Evolutionary conservation across 2,113 vertebrate genomes (phyloP), one percentile per base, ranked within the genome.

Genomic region (Anoura caudifer): DNA sequence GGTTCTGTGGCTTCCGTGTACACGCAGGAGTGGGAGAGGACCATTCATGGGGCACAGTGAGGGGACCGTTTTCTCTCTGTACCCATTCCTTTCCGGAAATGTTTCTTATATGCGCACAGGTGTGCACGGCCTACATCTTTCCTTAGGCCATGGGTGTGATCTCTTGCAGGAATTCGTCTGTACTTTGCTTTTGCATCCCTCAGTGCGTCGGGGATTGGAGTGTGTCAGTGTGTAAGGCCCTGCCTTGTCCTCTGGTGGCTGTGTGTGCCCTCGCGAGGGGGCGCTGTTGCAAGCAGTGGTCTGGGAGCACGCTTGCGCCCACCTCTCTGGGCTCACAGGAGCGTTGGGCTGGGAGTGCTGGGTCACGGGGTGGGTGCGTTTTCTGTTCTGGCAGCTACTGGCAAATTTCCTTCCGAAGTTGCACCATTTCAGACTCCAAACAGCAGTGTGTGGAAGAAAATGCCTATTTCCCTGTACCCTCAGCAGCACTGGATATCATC

Each of bases 61-160:
- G 61, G n/a, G 26, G 52, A 61, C 45, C 41, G 41, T 47, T 26
- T 3, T 14, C 28, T 41, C 28, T 3, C 9, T 43, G 28, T 13
- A 15, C 31, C 6, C 2, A 4, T 56, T 67, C 13, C 69, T 87
- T 45, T 79, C 19, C 1, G 11, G 36, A 63, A 76, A 28, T 43
- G 9, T 73, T 59, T 24, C n/a, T 31, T 63, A 0, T 4, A 0
- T 9, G 31, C 38, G 6, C n/a, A 28, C 17, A 0, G 0, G 0
- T 41, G 0, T 45, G 17, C 10, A 19, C 1, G 16, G 12, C 20
- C 3, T 59, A 9, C 43, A 0, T 84, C 20, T 83, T 59, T 33
- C 38, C 41, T n/a, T 65, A 63, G 50, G 59, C 33, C n/a, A 1
- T 11, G 28, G 38, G 63, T 59, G 41, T 1, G 5, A 4, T 75